phyloP scores from a whole-genome alignment of 1,140 invertebrate species.

The Caligus rogercresseyi region DNA sequence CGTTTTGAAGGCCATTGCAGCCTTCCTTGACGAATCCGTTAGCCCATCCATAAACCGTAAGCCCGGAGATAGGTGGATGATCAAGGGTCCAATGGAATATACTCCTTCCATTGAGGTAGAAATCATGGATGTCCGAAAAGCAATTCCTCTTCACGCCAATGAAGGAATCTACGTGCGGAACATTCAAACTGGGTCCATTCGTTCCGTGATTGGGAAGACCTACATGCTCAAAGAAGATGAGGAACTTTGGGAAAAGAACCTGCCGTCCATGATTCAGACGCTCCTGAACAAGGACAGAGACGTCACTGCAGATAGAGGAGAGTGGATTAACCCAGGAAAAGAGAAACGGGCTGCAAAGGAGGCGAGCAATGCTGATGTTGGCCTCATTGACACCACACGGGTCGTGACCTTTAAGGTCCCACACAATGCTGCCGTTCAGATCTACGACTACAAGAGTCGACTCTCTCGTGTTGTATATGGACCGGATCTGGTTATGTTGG shows the following conservation, averaged over 20 bases:
- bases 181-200: constrained; percentile 35
- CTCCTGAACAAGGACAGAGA: constrained; percentile 29
- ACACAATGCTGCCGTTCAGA: constrained; percentile 38
- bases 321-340: constrained; percentile 20
- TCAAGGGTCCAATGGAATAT: constrained; percentile 35
- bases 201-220: constrained; percentile 33
- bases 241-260: constrained; percentile 35
- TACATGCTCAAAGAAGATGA: constrained; percentile 39
- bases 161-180: constrained; percentile 39
- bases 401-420: constrained; percentile 36
- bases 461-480: constrained; percentile 34
- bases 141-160: constrained; percentile 38
- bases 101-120: constrained; percentile 36
- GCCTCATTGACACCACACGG: constrained; percentile 27
- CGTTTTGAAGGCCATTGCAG: constrained; percentile 32
- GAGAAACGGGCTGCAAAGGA: constrained; percentile 15
- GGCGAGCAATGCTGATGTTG: neutral
- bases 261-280: constrained; percentile 31
- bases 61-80: constrained; percentile 37
- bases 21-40: constrained; percentile 29
- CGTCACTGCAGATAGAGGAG: constrained; percentile 31
- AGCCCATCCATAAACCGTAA: constrained; percentile 24
- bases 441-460: constrained; percentile 28
- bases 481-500: constrained; percentile 37
- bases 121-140: constrained; percentile 31